These are phyloP conservation scores for Enteromius paludinosus DNA, from an alignment of 2,797 vertebrate genomes.

Conservation along the genomic window DNA sequence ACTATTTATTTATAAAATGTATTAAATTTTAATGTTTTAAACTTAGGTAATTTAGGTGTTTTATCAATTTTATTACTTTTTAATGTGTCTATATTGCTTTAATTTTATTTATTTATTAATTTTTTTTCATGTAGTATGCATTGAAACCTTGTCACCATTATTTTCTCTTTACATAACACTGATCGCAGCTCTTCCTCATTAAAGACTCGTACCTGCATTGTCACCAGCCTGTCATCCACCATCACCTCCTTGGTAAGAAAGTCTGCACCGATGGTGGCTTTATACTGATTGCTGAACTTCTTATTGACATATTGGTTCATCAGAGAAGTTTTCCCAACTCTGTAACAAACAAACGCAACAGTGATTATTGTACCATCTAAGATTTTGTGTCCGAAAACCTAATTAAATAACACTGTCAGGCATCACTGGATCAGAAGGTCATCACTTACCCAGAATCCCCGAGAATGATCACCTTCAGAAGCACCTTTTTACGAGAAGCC, in stretches of 20 bases:
- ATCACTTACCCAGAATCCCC: slow-evolving; percentile 69
- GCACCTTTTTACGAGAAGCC: slow-evolving; percentile 70
- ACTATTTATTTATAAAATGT: not conserved
- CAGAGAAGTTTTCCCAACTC: slow-evolving; percentile 70
- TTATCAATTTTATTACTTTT: not conserved
- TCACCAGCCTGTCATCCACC: slow-evolving; percentile 70
- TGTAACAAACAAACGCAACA: slow-evolving; percentile 19
- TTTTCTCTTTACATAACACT: not conserved
- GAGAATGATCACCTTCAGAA: slow-evolving; percentile 71
- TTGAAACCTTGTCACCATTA: not conserved
- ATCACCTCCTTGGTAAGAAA: slow-evolving; percentile 72
- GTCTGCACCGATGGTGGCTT: slow-evolving; percentile 71
- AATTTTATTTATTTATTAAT: not conserved
- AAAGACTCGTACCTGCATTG: slow-evolving; percentile 65
- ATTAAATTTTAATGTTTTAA: not conserved
- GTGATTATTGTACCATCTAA: not conserved
- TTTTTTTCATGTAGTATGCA: not conserved
- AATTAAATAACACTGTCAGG: not conserved
- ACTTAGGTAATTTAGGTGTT: not conserved
- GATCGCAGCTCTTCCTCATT: not conserved
- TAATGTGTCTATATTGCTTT: not conserved
- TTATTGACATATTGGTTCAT: slow-evolving; percentile 74
- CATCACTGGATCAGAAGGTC: not conserved
- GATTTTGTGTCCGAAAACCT: not conserved
- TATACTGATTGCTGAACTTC: slow-evolving; percentile 74